Evolutionary conservation across 2,888 invertebrate species (phyloP).

Genomic region (Mesopsocus fuscifrons): DNA sequence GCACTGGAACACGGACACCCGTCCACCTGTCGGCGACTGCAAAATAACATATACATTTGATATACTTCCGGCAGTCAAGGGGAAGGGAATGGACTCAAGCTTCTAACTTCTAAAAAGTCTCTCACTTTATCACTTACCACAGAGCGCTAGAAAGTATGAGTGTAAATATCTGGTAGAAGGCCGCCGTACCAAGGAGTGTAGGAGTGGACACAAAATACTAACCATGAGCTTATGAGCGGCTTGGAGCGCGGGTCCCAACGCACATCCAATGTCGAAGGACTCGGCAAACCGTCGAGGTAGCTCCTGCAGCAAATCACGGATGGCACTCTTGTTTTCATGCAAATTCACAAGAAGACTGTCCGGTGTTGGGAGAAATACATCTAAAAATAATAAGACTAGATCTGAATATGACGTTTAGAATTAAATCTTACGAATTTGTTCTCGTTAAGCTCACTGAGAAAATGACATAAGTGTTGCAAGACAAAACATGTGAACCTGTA

Average conservation of each 20-base stretch:
- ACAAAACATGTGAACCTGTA: no score
- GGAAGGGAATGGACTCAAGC: no score
- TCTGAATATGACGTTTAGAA: background rate
- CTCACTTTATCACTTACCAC: no score
- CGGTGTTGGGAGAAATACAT: constrained; percentile 86
- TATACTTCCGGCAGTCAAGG: no score
- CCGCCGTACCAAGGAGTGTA: no score
- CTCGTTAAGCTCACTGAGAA: no score
- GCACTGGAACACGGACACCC: constrained; percentile 87
- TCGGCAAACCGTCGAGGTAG: constrained; percentile 55
- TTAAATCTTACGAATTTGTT: no score
- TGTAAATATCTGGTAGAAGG: constrained; percentile 3
- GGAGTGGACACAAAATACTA: no score
- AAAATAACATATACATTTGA: constrained; percentile 17
- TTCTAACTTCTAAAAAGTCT: no score
- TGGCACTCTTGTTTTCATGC: constrained; percentile 58
- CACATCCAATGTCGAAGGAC: constrained; percentile 53
- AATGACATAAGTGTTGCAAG: no score
- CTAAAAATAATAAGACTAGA: constrained; percentile 27
- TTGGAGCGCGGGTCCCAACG: constrained; percentile 83
- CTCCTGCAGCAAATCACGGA: constrained; percentile 53
- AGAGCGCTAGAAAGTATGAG: constrained; percentile 6
- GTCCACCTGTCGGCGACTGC: constrained; percentile 76
- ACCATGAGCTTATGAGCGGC: constrained; percentile 84
- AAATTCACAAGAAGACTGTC: constrained; percentile 85